Conservation (phyloP, 2,113 vertebrate species). For the Aegithalos caudatus region DNA sequence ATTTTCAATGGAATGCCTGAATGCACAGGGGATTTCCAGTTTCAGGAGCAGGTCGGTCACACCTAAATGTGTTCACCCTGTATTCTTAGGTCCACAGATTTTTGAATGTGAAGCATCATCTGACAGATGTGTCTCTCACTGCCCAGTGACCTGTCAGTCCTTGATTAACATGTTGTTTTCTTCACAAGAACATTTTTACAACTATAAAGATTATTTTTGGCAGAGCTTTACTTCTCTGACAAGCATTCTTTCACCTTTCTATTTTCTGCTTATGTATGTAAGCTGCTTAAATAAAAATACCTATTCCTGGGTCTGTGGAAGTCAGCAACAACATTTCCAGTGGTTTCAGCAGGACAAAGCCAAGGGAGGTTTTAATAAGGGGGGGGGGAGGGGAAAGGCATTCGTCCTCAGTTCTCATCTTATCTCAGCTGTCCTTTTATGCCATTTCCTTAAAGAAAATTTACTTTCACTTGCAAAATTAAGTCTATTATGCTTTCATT, state of each 20-base stretch:
- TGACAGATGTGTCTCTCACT: background rate
- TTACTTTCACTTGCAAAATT: background rate
- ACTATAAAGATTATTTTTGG: background rate
- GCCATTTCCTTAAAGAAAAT: background rate
- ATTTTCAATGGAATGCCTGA: background rate
- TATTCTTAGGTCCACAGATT: background rate
- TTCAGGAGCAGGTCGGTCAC: background rate
- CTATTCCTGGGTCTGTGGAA: background rate
- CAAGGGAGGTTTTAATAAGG: background rate
- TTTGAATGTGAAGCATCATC: background rate
- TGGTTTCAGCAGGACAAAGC: background rate
- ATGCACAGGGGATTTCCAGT: background rate
- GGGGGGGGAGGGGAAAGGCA: background rate
- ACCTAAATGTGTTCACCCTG: background rate
- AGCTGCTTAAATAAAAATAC: background rate
- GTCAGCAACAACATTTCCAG: background rate
- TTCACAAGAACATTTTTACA: background rate
- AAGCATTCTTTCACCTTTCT: background rate
- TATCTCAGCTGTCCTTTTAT: background rate
- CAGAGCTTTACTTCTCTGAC: background rate
- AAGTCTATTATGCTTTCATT: background rate
- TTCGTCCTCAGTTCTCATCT: background rate
- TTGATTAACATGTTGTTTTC: background rate
- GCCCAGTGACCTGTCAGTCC: background rate
- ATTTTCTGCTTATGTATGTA: background rate